A percentile compares a stretch with the other conserved stretches of the same genome.
Evolutionary conservation across 2,113 vertebrate genomes (phyloP).

Genomic region (Cyprinodon brontotheroides): DNA sequence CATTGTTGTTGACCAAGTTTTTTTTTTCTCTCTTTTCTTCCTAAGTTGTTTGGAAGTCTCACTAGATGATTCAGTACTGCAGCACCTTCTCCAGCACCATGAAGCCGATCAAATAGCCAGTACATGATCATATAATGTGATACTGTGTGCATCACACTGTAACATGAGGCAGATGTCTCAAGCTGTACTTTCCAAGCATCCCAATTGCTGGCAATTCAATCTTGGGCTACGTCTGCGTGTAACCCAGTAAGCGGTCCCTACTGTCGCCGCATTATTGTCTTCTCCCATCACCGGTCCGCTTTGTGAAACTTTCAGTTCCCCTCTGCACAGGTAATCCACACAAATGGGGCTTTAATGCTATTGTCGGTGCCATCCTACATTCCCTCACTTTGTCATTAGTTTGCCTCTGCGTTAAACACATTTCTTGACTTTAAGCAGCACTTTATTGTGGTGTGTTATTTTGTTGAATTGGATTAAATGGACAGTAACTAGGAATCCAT

Average conservation of each 20-base stretch:
- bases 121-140: constrained; percentile 62
- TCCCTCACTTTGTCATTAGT: constrained; percentile 77
- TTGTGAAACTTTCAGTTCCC: constrained; percentile 65
- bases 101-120: constrained; percentile 54
- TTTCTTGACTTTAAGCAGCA: constrained; percentile 81
- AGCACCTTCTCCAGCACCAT: constrained; percentile 19
- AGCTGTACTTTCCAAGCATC: constrained; percentile 65
- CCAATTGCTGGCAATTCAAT: constrained; percentile 70
- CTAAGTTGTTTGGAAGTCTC: constrained; percentile 4
- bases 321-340: constrained; percentile 73
- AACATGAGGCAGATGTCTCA: constrained; percentile 72
- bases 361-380: constrained; percentile 74
- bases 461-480: constrained; percentile 79
- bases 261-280: constrained; percentile 76
- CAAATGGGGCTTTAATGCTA: constrained; percentile 80
- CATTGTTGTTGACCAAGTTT: background rate
- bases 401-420: constrained; percentile 73
- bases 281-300: constrained; percentile 63
- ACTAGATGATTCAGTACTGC: constrained; percentile 14
- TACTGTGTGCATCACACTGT: constrained; percentile 55
- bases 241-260: constrained; percentile 74
- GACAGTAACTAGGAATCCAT: constrained; percentile 78
- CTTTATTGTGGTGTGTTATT: constrained; percentile 85
- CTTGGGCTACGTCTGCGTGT: constrained; percentile 63
- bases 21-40: background rate